A percentile compares a stretch with the other conserved stretches of the same genome.
Evolutionary conservation across 2,797 vertebrate genomes (phyloP).

Genomic region (Octomys mimax): DNA sequence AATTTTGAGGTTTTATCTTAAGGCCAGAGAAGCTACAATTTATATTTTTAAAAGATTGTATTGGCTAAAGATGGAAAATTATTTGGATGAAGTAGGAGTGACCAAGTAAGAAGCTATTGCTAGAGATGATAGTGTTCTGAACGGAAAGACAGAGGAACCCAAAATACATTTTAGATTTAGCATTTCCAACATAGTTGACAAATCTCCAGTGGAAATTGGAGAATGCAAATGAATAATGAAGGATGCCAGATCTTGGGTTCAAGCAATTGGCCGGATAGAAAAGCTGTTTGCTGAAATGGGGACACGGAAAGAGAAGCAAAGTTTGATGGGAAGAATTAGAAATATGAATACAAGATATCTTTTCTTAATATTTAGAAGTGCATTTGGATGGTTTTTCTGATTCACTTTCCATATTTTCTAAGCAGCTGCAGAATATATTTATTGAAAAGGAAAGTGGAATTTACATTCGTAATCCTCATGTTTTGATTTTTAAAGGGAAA

Average conservation of each 20-base stretch:
- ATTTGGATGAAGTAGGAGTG: neutral
- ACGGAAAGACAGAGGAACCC: neutral
- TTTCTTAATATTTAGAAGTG: conserved; percentile 60
- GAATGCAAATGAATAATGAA: neutral
- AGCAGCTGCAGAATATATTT: conserved; percentile 62
- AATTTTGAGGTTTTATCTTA: neutral
- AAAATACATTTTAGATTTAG: neutral
- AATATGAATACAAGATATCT: neutral
- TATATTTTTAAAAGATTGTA: neutral
- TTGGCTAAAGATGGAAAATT: neutral
- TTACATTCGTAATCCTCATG: conserved; percentile 73
- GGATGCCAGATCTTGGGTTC: neutral
- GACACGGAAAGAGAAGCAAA: neutral
- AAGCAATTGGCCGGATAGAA: neutral
- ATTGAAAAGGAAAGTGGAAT: conserved; percentile 66
- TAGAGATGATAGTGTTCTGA: neutral
- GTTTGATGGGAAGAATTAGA: neutral
- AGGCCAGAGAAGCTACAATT: neutral
- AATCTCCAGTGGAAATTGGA: neutral
- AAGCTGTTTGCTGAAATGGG: neutral
- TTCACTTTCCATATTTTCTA: conserved; percentile 58
- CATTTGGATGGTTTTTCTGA: conserved; percentile 23
- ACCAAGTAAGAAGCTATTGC: neutral
- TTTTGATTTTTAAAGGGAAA: conserved; percentile 73
- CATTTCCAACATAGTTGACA: neutral